Base-by-base conservation (phyloP, 2,113 vertebrate species). In the Parotia lawesii region DNA sequence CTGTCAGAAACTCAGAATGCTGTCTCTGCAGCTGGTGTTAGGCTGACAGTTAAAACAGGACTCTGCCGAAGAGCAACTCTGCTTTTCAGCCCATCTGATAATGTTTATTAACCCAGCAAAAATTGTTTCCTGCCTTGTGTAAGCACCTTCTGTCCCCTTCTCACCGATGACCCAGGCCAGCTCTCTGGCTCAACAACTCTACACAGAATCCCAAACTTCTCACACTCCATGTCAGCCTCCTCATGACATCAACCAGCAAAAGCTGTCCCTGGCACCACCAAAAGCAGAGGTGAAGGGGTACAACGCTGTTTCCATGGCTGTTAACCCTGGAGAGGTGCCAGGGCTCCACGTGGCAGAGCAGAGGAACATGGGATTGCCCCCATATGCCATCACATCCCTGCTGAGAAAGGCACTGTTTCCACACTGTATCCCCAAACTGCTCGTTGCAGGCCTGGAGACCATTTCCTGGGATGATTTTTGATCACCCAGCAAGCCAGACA, bases 321-420 rank as follows among this genome's bases (percentile, higher is more conserved):
- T 17, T 19, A 40, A 67, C 15, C 50, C 47, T 0, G 0, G 27
- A 35, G 57, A 54, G 27, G 20, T 45, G 40, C 45, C 58, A 53
- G 11, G 4, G 0, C 67, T 33, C 35, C 40, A 11, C 0, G 0
- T 54, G 86, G 44, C n/a, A 47, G 58, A 1, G 37, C 60, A 53
- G 28, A 60, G 40, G 9, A 42, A 27, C 35, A 7, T 1, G 0
- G 9, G 15, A 38, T n/a, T 73, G 35, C 14, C 50, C 77, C 45
- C 2, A 0, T 1, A 0, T 5, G 12, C 38, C 45, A 13, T 5
- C 20, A 1, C 21, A 35, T 20, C 11, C 1, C 58, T 40, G 60
- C 51, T n/a, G 54, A 69, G 42, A 4, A 14, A 40, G 66, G 74
- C 11, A 3, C 47, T 66, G 42, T 25, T 87, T 29, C 42, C 53